Evolutionary conservation across 1,140 invertebrate genomes (phyloP).

Genomic region (Drosophila paulistorum): DNA sequence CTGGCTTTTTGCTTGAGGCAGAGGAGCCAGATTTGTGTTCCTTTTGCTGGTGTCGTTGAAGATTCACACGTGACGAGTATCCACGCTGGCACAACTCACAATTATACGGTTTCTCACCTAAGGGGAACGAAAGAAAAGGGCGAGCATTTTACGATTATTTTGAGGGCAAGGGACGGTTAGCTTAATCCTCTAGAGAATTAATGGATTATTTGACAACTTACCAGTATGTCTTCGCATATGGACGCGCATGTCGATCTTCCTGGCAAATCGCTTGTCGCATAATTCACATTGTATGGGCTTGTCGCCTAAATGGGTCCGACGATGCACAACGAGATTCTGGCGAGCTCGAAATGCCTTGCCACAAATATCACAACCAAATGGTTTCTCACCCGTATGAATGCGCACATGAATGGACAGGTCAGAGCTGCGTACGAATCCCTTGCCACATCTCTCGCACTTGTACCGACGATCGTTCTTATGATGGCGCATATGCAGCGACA

Average conservation of each 20-base stretch:
- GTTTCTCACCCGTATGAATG: constrained; percentile 78
- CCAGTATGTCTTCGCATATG: constrained; percentile 87
- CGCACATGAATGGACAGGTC: constrained; percentile 84
- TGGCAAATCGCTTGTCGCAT: constrained; percentile 85
- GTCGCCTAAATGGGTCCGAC: constrained; percentile 83
- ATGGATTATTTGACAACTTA: constrained; percentile 58
- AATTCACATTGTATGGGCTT: constrained; percentile 84
- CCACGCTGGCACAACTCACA: constrained; percentile 67
- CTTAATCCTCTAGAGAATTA: not conserved
- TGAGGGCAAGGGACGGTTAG: not conserved
- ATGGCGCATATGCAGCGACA: constrained; percentile 82
- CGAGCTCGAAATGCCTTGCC: constrained; percentile 73
- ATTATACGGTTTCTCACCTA: constrained; percentile 74
- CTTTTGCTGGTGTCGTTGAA: constrained; percentile 69
- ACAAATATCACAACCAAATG: constrained; percentile 77
- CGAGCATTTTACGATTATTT: constrained; percentile 1
- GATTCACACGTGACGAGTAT: constrained; percentile 73
- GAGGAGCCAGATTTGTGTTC: constrained; percentile 51
- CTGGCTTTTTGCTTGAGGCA: not conserved
- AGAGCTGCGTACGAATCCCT: constrained; percentile 84
- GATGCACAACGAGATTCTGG: constrained; percentile 76
- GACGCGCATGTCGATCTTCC: constrained; percentile 84
- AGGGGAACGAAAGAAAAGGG: not conserved
- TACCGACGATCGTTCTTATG: constrained; percentile 91
- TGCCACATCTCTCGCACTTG: constrained; percentile 85